Percentiles rank a stretch among this genome's conserved stretches.
Evolutionary conservation across 2,113 vertebrate species (phyloP).

Genomic region (Piaya cayana): DNA sequence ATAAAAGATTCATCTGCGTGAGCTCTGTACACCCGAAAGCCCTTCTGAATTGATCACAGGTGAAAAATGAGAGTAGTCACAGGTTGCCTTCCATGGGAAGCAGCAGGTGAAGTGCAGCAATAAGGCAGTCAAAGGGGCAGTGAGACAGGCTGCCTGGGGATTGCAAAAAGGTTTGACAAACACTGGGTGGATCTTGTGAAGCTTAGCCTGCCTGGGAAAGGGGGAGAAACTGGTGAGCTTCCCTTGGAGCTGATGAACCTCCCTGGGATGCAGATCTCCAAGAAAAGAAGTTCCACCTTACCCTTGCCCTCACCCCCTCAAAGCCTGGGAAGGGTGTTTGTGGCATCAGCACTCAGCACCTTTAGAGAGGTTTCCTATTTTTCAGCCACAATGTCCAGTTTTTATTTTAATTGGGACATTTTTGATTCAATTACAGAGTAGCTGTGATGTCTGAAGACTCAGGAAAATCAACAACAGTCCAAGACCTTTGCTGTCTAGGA

Average conservation of each 20-base stretch:
- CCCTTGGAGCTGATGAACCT: neutral
- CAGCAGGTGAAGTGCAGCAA: neutral
- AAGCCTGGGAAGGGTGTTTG: neutral
- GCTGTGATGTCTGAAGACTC: neutral
- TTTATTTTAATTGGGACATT: neutral
- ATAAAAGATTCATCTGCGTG: neutral
- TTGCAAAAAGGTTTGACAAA: neutral
- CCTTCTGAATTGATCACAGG: neutral
- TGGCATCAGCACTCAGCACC: neutral
- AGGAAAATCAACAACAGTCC: neutral
- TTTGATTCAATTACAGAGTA: neutral
- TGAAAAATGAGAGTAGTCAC: neutral
- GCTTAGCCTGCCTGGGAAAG: neutral
- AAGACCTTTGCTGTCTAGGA: neutral
- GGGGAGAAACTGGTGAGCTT: neutral
- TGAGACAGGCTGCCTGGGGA: neutral
- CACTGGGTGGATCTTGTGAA: neutral
- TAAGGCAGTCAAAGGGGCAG: rapidly evolving
- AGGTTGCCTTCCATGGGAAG: neutral
- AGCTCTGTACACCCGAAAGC: neutral
- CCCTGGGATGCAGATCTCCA: neutral
- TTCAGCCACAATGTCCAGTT: neutral
- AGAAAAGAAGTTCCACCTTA: neutral
- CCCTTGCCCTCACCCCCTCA: neutral
- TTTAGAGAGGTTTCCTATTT: neutral